Conservation (phyloP, 2,888 invertebrate species). For the Lithophane socia region DNA sequence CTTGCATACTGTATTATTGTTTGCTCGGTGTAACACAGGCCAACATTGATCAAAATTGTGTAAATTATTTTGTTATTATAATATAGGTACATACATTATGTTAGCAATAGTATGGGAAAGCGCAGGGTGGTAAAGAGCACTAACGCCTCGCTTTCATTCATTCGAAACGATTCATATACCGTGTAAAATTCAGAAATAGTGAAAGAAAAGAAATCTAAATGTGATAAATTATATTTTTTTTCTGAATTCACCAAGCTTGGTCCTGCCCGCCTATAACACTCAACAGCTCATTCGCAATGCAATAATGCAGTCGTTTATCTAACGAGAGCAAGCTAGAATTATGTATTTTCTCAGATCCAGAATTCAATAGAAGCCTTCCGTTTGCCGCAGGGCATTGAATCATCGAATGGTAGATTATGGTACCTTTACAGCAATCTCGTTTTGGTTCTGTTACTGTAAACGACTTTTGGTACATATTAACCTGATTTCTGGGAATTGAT, state of each 20-base stretch:
- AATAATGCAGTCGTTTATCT: background rate
- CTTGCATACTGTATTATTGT: no score
- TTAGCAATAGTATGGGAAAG: background rate
- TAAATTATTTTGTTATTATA: background rate
- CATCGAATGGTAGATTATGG: background rate
- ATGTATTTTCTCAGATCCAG: background rate
- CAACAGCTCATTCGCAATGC: slow-evolving; percentile 1
- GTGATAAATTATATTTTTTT: background rate
- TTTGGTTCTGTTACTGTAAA: slow-evolving; percentile 28
- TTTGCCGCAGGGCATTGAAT: background rate
- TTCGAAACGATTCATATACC: background rate
- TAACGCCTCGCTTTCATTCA: slow-evolving; percentile 12
- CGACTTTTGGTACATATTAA: background rate
- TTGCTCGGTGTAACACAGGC: background rate
- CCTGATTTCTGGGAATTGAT: background rate
- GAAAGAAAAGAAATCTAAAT: background rate
- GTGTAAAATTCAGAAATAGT: background rate
- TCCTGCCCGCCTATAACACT: background rate
- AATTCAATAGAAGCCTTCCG: background rate
- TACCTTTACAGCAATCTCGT: background rate
- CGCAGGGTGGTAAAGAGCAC: background rate
- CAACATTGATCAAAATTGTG: slow-evolving; percentile 7
- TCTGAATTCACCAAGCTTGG: background rate
- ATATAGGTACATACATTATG: background rate
- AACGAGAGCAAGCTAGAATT: background rate